Percentiles rank a stretch among this genome's conserved stretches.
These are phyloP conservation scores for Sakesphorus luctuosus DNA, from an alignment of 2,113 vertebrate genomes.

Conservation along the genomic window DNA sequence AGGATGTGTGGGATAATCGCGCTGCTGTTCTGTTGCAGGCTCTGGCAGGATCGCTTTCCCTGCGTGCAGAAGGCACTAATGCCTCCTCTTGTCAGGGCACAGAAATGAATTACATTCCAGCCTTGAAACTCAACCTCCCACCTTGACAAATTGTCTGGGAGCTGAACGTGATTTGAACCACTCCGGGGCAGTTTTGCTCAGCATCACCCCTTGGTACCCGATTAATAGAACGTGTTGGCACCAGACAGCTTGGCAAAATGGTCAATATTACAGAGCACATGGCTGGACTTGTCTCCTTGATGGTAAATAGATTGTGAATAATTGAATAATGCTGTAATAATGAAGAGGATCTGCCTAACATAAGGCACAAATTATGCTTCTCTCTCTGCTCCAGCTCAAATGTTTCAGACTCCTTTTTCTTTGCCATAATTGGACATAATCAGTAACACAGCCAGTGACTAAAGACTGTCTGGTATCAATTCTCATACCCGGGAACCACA, in stretches of 20 bases:
- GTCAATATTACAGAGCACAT: background rate
- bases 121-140: slow-evolving; percentile 22
- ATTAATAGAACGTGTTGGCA: background rate
- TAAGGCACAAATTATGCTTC: slow-evolving; percentile 8
- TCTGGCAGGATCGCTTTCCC: background rate
- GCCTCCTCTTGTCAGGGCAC: background rate
- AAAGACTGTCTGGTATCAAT: slow-evolving; percentile 59
- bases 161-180: background rate
- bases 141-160: slow-evolving; percentile 33
- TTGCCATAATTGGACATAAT: slow-evolving; percentile 63
- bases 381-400: slow-evolving; percentile 21
- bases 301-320: slow-evolving; percentile 44
- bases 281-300: background rate
- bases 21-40: background rate
- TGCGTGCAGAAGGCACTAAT: background rate
- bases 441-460: slow-evolving; percentile 23
- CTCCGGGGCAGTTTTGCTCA: background rate
- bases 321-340: slow-evolving; percentile 41
- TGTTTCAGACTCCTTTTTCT: slow-evolving; percentile 18
- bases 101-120: background rate
- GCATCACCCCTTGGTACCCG: background rate
- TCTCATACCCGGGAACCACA: background rate
- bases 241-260: background rate
- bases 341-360: slow-evolving; percentile 18
- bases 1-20: accelerated